Conservation (phyloP, 2,113 vertebrate genomes). For the Heterotis niloticus region DNA sequence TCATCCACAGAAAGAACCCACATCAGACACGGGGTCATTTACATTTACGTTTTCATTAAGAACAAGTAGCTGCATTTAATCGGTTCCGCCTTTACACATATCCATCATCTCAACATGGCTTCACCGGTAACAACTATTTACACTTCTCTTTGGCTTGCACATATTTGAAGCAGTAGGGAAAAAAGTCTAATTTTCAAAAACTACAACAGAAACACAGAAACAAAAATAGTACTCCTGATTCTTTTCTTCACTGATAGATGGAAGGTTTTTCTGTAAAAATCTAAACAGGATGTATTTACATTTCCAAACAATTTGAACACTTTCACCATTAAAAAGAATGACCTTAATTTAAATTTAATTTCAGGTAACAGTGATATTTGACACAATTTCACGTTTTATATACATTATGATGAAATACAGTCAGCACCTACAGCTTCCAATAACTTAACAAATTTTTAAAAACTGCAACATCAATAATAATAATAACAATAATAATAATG, state of each 20-base stretch:
- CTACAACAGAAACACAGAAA: not conserved
- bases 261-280: not conserved
- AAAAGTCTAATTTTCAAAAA: not conserved
- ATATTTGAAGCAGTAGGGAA: not conserved
- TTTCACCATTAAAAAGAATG: conserved; percentile 2
- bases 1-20: not conserved
- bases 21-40: conserved; percentile 38
- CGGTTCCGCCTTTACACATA: conserved; percentile 15
- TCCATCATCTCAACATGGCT: not conserved
- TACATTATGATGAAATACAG: not conserved
- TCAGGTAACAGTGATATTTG: not conserved
- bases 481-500: conserved; percentile 2
- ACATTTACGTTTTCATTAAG: conserved; percentile 47
- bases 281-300: not conserved
- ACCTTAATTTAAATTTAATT: not conserved
- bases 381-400: not conserved
- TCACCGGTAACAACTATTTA: conserved; percentile 4
- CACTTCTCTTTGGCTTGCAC: not conserved
- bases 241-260: not conserved
- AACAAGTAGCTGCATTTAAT: conserved; percentile 42
- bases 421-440: conserved; percentile 19
- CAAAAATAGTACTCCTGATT: not conserved
- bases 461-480: conserved; percentile 19
- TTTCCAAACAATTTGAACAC: conserved; percentile 9
- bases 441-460: conserved; percentile 12